Conservation (phyloP, 2,797 vertebrate species). For the Enteromius treurensis region DNA sequence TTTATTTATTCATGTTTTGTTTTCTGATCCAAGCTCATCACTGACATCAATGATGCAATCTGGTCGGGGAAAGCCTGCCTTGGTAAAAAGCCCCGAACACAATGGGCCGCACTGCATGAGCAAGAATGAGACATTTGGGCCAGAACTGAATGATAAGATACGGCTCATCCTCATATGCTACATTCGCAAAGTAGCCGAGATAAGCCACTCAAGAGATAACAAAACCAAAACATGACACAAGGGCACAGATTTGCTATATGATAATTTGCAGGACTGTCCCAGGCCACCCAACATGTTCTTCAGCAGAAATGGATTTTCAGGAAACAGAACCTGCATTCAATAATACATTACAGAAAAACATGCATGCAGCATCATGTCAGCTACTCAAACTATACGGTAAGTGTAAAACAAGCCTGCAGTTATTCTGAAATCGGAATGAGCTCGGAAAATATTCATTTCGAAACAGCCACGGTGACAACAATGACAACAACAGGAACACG, state of each 20-base stretch:
- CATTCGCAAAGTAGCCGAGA: slow-evolving; percentile 29
- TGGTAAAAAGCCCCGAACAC: slow-evolving; percentile 39
- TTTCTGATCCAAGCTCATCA: slow-evolving; percentile 35
- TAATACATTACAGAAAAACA: neutral
- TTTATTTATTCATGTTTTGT: slow-evolving; percentile 37
- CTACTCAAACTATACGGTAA: neutral
- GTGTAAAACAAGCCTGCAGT: neutral
- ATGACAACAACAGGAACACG: slow-evolving; percentile 70
- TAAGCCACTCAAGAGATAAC: slow-evolving; percentile 31
- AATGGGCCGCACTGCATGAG: slow-evolving; percentile 53
- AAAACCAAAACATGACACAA: slow-evolving; percentile 19
- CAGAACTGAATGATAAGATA: slow-evolving; percentile 17
- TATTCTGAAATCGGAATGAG: slow-evolving; percentile 32
- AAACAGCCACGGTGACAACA: slow-evolving; percentile 63
- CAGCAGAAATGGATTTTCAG: slow-evolving; percentile 6
- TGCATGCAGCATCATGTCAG: neutral
- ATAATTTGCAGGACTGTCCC: slow-evolving; percentile 1
- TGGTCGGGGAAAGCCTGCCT: slow-evolving; percentile 16
- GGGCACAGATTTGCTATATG: neutral
- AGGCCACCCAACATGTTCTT: slow-evolving; percentile 26
- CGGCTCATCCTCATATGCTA: slow-evolving; percentile 2
- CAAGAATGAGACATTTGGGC: slow-evolving; percentile 50
- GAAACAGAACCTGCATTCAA: neutral
- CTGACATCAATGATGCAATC: slow-evolving; percentile 45
- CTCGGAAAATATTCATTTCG: slow-evolving; percentile 44